Evolutionary conservation across 2,888 invertebrate genomes (phyloP), one percentile per base, ranked within the genome.

Genomic region (Lasioglossum vierecki): DNA sequence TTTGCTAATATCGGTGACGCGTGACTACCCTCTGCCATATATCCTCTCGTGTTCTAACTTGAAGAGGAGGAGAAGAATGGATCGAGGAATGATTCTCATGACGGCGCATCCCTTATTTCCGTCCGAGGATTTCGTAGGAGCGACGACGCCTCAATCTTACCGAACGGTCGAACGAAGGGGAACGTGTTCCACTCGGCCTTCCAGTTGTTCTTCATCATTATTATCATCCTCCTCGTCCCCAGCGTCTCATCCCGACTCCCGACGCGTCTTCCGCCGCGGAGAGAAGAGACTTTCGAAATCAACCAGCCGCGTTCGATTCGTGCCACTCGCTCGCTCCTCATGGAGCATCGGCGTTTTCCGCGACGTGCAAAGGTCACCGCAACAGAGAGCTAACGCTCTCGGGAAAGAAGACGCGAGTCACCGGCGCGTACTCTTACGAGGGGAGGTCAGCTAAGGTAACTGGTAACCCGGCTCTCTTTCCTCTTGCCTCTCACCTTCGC

Each of bases 361-460:
- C 90, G 91, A 90, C 90, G 90, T 85, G 90, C 90, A 91, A 91
- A 91, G 90, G 90, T 91, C 90, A 91, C 81, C 82, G 91, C 88
- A 87, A 84, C 85, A 85, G 88, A 87, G 81, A 77, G 87, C 82
- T 86, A 68, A 73, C 79, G 80, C 82, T 84, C 87, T 78, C 82
- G 86, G 88, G 86, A 91, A 89, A 91, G 89, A 90, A 91, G 89
- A 90, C 89, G 88, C 91, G 89, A 90, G 90, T 90, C 91, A 91
- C 89, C 88, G 86, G 85, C 91, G 89, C 89, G 91, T 87, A 88
- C 91, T 88, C 89, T 91, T 91, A 89, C 88, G 87, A 88, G 87
- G 90, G 90, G 90, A 90, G 90, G 90, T 90, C 90, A 90, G 91
- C 83, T 88, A 88, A 90, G 89, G 90, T 91, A 90, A 90, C 91